phyloP scores from a whole-genome alignment of 2,888 invertebrate species.

The Aporophyla nigra region DNA sequence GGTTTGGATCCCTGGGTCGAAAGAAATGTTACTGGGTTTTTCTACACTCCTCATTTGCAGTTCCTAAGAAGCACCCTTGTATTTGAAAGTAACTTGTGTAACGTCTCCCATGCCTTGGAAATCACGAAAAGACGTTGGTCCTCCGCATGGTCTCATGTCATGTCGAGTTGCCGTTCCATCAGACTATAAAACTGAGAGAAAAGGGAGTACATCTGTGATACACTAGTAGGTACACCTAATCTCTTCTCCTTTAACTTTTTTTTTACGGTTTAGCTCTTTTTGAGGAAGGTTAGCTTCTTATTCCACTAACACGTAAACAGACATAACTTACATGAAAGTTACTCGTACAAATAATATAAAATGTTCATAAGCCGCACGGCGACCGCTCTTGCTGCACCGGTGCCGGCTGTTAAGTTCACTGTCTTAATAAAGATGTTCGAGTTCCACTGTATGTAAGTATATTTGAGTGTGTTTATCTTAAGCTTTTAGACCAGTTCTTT shows the following conservation, averaged over 20 bases:
- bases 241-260: too few species aligned
- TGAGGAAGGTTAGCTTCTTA: background rate
- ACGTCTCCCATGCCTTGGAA: background rate
- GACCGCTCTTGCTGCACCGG: conserved; percentile 7
- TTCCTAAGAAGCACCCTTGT: too few species aligned
- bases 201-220: background rate
- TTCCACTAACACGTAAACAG: conserved; percentile 1
- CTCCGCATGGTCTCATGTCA: background rate
- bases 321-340: background rate
- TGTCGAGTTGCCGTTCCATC: background rate
- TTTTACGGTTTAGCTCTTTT: background rate
- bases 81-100: background rate
- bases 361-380: conserved; percentile 20
- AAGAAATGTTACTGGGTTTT: too few species aligned
- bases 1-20: background rate
- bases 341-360: conserved; percentile 25
- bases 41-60: too few species aligned
- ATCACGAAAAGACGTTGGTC: background rate
- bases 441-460: background rate
- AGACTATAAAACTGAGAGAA: background rate
- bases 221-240: too few species aligned
- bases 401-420: conserved; percentile 22
- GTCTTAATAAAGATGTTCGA: conserved; percentile 55
- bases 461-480: background rate
- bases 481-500: background rate